Evolutionary conservation across 2,797 vertebrate genomes (phyloP).

Genomic region (Lophius americanus): DNA sequence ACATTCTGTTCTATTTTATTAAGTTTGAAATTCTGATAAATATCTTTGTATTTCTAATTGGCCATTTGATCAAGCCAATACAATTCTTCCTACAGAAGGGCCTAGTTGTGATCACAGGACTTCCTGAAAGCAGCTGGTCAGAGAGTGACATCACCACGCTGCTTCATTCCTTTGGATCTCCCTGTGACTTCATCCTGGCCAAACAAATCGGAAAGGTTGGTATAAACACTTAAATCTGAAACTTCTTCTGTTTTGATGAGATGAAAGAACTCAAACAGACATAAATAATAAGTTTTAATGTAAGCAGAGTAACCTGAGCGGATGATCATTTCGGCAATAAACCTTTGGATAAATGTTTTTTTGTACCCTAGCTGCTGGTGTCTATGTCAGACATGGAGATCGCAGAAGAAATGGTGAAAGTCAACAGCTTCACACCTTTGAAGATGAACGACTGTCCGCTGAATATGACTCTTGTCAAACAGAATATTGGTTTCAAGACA

Average conservation of each 20-base stretch:
- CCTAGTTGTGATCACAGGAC: conserved; percentile 82
- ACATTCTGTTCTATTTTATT: neutral
- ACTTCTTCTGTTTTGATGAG: no score
- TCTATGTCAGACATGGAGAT: conserved; percentile 77
- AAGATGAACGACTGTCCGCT: conserved; percentile 81
- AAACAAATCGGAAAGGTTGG: conserved; percentile 84
- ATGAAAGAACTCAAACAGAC: no score
- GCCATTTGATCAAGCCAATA: neutral
- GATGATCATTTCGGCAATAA: no score
- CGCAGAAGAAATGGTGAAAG: conserved; percentile 88
- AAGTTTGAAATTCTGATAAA: neutral
- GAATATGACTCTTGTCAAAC: conserved; percentile 72
- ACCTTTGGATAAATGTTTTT: neutral
- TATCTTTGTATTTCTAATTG: neutral
- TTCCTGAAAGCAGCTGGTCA: conserved; percentile 82
- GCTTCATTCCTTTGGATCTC: conserved; percentile 82
- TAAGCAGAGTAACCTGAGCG: no score
- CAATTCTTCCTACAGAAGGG: conserved; percentile 52
- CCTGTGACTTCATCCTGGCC: conserved; percentile 81
- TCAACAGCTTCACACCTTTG: conserved; percentile 81
- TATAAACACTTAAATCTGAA: neutral
- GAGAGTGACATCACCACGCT: conserved; percentile 82
- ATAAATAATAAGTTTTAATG: no score
- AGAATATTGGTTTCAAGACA: conserved; percentile 74
- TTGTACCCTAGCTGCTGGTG: conserved; percentile 79